Conservation (phyloP, 2,797 vertebrate genomes). For the Rhinatrema bivittatum region DNA sequence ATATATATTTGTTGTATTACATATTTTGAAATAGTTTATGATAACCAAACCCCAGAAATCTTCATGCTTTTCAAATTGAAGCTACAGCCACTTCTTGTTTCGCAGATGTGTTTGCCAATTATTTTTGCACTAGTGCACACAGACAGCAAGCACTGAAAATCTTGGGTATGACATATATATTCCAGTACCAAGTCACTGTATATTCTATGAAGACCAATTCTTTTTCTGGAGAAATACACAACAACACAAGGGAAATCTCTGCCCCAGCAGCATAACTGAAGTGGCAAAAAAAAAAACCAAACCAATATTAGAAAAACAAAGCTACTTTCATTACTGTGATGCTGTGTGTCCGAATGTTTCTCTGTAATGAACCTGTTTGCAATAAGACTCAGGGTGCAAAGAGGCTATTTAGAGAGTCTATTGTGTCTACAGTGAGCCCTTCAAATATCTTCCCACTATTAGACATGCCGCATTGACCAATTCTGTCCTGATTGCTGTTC, state of each 20-base stretch:
- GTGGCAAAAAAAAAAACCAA: constrained; percentile 74
- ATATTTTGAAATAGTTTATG: no score
- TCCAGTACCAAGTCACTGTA: constrained; percentile 72
- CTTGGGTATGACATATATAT: constrained; percentile 67
- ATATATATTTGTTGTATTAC: no score
- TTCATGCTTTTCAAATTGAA: constrained; percentile 47
- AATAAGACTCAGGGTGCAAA: constrained; percentile 75
- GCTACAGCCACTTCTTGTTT: constrained; percentile 41
- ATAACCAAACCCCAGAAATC: no score
- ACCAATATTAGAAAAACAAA: constrained; percentile 73
- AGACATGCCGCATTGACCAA: constrained; percentile 77
- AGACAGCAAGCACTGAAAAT: constrained; percentile 55
- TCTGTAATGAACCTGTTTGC: constrained; percentile 77
- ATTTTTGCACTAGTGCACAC: constrained; percentile 64
- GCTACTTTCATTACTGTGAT: constrained; percentile 76
- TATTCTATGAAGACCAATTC: constrained; percentile 74
- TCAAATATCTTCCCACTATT: constrained; percentile 75
- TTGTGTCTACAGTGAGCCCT: constrained; percentile 72
- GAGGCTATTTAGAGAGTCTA: constrained; percentile 77
- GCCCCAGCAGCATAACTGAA: constrained; percentile 68
- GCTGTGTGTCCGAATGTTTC: constrained; percentile 73
- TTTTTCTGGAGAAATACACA: constrained; percentile 69
- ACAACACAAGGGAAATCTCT: constrained; percentile 75
- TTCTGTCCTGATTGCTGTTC: constrained; percentile 74
- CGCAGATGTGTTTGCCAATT: constrained; percentile 63